These are phyloP conservation scores for Typhlichthys eigenmanni DNA, from an alignment of 2,797 vertebrate species.

Conservation along the genomic window DNA sequence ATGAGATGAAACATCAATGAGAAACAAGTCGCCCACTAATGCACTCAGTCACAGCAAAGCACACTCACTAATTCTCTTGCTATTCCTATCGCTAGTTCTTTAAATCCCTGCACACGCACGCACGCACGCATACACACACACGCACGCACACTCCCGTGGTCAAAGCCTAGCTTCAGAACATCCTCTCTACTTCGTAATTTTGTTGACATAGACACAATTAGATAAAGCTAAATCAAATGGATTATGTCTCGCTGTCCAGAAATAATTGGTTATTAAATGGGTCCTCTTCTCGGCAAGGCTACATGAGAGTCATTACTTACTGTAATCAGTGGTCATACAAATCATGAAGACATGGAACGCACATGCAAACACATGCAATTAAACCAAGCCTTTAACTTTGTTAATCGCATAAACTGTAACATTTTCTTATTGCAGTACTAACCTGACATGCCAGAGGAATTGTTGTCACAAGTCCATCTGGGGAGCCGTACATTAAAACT, in stretches of 20 bases:
- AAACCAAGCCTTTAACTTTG: conserved; percentile 6
- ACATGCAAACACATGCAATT: not conserved
- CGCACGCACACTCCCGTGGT: conserved; percentile 2
- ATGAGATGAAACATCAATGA: conserved; percentile 67
- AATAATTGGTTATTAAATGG: conserved; percentile 24
- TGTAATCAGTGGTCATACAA: conserved; percentile 13
- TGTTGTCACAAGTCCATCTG: no score
- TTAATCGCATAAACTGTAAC: not conserved
- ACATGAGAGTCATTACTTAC: conserved; percentile 8
- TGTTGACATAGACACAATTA: conserved; percentile 3
- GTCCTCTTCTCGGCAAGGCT: not conserved
- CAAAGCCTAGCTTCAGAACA: conserved; percentile 1
- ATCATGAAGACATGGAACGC: not conserved
- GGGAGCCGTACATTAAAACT: no score
- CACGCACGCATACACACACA: not conserved
- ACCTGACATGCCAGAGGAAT: no score
- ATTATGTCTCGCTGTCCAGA: conserved; percentile 3
- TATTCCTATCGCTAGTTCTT: not conserved
- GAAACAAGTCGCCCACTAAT: conserved; percentile 59
- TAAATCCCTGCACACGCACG: not conserved
- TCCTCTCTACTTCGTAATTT: conserved; percentile 1
- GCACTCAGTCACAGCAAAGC: conserved; percentile 52
- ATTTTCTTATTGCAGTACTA: no score
- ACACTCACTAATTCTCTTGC: conserved; percentile 15
- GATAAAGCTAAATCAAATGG: conserved; percentile 22